Conservation (phyloP, 2,113 vertebrate species). For the Columbina picui region DNA sequence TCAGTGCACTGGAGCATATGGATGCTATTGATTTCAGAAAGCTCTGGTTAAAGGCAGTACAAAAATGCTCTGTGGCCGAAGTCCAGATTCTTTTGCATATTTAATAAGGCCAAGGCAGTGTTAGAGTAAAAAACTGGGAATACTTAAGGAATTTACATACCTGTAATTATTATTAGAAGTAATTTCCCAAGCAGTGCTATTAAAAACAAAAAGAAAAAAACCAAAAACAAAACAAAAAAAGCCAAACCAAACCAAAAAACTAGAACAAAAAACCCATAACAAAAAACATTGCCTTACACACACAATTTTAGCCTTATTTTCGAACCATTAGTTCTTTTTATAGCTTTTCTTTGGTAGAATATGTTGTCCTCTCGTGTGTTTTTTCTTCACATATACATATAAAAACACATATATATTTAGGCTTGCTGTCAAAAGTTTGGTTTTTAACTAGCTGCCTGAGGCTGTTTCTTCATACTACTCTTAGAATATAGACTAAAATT, state of each 20-base stretch:
- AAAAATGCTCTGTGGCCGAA: neutral
- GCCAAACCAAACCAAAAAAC: no score
- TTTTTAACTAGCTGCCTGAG: neutral
- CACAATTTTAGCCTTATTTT: neutral
- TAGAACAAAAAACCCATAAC: no score
- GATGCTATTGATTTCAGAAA: conserved; percentile 33
- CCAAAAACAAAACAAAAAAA: no score
- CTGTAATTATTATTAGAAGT: neutral
- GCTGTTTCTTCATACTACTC: neutral
- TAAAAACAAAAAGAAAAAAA: neutral
- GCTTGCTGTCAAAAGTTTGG: neutral
- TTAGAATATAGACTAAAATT: neutral
- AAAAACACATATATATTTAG: neutral
- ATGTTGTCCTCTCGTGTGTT: neutral
- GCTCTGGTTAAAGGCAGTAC: conserved; percentile 6
- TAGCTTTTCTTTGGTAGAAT: neutral
- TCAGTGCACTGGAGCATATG: neutral
- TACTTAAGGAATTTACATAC: neutral
- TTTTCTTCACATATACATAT: neutral
- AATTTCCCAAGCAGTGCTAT: neutral
- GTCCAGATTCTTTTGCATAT: neutral
- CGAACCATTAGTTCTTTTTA: neutral
- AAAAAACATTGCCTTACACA: neutral
- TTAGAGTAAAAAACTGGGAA: neutral
- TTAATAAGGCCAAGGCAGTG: neutral